Conservation (phyloP, 1,140 invertebrate genomes). For the Dryas iulia region DNA sequence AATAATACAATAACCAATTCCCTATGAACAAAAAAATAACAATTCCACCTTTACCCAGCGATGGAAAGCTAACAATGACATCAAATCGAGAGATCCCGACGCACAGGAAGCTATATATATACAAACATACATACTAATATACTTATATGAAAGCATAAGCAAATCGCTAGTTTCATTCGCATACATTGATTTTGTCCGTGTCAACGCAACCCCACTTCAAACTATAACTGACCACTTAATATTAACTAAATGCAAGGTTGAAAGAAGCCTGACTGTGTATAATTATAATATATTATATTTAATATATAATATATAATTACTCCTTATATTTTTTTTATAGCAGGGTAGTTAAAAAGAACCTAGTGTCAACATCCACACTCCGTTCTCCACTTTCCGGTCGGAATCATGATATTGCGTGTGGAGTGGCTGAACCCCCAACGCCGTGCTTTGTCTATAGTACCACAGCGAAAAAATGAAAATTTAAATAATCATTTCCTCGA, state of each 20-base stretch:
- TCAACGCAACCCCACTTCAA: not conserved
- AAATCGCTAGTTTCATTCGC: conserved; percentile 17
- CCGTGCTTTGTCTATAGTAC: too few species aligned
- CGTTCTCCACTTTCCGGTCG: too few species aligned
- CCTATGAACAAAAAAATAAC: too few species aligned
- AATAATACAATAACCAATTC: too few species aligned
- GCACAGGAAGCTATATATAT: conserved; percentile 24
- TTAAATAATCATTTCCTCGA: too few species aligned
- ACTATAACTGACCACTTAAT: not conserved
- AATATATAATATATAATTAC: too few species aligned
- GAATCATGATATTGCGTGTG: too few species aligned
- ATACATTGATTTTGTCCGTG: conserved; percentile 29
- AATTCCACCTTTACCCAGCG: not conserved
- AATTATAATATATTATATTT: not conserved
- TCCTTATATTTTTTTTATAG: too few species aligned
- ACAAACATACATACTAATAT: not conserved
- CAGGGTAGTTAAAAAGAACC: too few species aligned
- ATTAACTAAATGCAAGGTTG: not conserved
- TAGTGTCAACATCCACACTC: too few species aligned
- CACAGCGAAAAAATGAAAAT: too few species aligned
- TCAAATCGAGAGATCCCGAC: not conserved
- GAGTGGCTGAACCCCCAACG: too few species aligned
- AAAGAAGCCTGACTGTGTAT: not conserved
- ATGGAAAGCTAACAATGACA: not conserved
- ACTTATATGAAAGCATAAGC: conserved; percentile 16